A percentile compares a stretch with the other conserved stretches of the same genome.
Conservation (phyloP, 2,113 vertebrate species). For the Salvelinus namaycush region DNA sequence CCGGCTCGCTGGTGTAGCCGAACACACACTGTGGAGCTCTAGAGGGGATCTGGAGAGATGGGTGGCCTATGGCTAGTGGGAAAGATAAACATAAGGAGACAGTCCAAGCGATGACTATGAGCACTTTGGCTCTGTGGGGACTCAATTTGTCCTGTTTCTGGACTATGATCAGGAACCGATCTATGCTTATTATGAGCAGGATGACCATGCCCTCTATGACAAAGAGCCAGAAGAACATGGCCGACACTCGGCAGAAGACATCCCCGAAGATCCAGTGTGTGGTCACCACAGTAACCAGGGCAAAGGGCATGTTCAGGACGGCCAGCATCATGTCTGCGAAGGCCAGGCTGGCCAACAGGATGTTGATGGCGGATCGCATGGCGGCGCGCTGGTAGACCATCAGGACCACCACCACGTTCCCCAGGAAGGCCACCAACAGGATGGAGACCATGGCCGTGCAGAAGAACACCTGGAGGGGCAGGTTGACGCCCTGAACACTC, state of each 20-base stretch:
- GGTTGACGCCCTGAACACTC: constrained; percentile 73
- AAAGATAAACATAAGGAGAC: constrained; percentile 87
- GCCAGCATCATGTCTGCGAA: constrained; percentile 96
- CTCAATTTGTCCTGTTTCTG: constrained; percentile 95
- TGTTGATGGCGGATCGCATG: constrained; percentile 98
- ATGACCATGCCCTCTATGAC: constrained; percentile 91
- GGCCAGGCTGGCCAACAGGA: constrained; percentile 93
- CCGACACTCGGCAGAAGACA: constrained; percentile 87
- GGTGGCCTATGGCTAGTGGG: constrained; percentile 86
- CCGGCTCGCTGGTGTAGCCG: constrained; percentile 82
- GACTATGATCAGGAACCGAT: constrained; percentile 96
- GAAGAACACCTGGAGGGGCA: constrained; percentile 91
- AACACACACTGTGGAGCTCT: constrained; percentile 96
- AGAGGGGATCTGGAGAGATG: constrained; percentile 84
- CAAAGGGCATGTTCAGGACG: constrained; percentile 94
- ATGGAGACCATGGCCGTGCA: constrained; percentile 86
- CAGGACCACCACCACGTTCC: constrained; percentile 95
- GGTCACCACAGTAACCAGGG: constrained; percentile 87
- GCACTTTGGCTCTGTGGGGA: constrained; percentile 89
- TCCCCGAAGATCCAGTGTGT: constrained; percentile 92
- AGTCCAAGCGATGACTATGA: constrained; percentile 88
- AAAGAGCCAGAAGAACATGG: constrained; percentile 97
- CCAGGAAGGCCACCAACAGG: constrained; percentile 86
- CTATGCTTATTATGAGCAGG: constrained; percentile 96
- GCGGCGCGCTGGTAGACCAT: constrained; percentile 98